Evolutionary conservation across 2,113 vertebrate genomes (phyloP).

Genomic region (Neopipo cinnamomea): DNA sequence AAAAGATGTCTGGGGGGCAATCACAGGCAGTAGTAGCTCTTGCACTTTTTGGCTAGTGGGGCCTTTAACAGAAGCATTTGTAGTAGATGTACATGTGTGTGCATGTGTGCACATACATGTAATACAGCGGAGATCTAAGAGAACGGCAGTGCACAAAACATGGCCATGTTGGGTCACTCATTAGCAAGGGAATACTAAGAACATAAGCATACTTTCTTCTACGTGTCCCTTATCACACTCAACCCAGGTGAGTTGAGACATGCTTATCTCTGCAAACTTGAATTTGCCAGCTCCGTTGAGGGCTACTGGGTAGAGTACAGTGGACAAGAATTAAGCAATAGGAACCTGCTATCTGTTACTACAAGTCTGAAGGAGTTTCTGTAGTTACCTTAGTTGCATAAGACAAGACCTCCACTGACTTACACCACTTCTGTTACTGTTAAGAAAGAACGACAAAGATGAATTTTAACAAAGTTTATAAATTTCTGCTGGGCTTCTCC

Average conservation of each 20-base stretch:
- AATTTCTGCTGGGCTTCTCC: not conserved
- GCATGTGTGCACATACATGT: fast-evolving
- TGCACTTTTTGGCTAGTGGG: not conserved
- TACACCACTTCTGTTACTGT: not conserved
- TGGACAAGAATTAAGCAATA: not conserved
- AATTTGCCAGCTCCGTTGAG: no score
- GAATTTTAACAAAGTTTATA: not conserved
- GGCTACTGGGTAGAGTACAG: no score
- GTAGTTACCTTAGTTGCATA: not conserved
- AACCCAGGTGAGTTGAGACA: not conserved
- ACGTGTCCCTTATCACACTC: fast-evolving
- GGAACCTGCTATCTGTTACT: not conserved
- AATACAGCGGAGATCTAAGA: not conserved
- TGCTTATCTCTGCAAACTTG: not conserved
- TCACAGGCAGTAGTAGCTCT: not conserved
- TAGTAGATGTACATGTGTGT: fast-evolving
- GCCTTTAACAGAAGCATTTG: not conserved
- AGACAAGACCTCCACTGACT: not conserved
- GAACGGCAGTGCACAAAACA: not conserved
- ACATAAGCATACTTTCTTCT: not conserved
- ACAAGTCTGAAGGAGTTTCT: not conserved
- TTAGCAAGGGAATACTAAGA: not conserved
- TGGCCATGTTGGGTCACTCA: fast-evolving
- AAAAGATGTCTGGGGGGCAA: not conserved
- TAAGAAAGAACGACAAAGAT: not conserved